Evolutionary conservation across 2,888 invertebrate species (phyloP).

Genomic region (Acheta domesticus): DNA sequence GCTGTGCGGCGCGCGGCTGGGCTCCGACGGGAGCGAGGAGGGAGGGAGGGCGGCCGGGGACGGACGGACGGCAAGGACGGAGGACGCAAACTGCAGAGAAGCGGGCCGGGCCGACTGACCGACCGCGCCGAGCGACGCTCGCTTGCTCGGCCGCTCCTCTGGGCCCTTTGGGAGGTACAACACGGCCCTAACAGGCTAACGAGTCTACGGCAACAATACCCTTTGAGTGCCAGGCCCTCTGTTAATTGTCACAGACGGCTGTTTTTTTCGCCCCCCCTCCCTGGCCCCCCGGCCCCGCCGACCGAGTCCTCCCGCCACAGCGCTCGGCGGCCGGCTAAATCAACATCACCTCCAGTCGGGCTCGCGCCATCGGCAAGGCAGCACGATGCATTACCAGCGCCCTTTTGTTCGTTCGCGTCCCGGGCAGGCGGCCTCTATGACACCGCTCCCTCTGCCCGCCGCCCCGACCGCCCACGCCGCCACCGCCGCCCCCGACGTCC

Average conservation of each 20-base stretch:
- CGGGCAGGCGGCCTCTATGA: too few species aligned
- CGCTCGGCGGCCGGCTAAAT: not conserved
- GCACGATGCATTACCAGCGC: not conserved
- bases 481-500: too few species aligned
- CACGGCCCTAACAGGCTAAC: constrained; percentile 2
- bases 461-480: too few species aligned
- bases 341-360: not conserved
- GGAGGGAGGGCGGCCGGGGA: too few species aligned
- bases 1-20: too few species aligned
- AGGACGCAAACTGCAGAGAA: too few species aligned
- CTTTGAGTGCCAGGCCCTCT: not conserved
- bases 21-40: too few species aligned
- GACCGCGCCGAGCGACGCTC: not conserved
- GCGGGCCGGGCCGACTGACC: too few species aligned
- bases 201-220: not conserved
- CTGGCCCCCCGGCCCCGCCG: not conserved
- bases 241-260: constrained; percentile 1
- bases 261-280: not conserved
- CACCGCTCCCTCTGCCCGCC: too few species aligned
- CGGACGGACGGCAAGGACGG: too few species aligned
- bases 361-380: too few species aligned
- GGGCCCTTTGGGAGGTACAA: not conserved
- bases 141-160: not conserved
- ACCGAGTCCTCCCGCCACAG: not conserved
- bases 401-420: not conserved